Percentiles rank a stretch among this genome's conserved stretches.
Conservation (phyloP, 2,113 vertebrate species). For the Parotia lawesii region DNA sequence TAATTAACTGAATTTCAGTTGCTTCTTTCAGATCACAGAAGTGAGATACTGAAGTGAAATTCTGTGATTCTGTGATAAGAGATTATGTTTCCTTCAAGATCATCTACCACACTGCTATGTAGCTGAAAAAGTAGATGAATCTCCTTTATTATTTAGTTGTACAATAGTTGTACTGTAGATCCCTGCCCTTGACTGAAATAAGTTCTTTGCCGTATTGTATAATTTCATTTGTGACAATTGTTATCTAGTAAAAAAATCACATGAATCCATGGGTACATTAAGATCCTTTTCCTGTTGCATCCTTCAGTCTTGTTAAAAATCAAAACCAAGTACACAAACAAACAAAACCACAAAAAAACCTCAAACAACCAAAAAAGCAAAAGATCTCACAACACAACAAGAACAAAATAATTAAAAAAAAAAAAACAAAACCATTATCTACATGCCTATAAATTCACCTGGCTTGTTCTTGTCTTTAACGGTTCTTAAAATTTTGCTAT, state of each 20-base stretch:
- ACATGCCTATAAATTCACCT: not conserved
- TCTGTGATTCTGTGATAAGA: not conserved
- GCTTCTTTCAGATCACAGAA: not conserved
- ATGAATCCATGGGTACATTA: not conserved
- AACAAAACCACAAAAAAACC: rapidly evolving
- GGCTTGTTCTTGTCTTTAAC: not conserved
- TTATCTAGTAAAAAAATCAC: not conserved
- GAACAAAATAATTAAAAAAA: not conserved
- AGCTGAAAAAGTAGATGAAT: not conserved
- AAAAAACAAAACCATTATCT: not conserved
- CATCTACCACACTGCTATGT: not conserved
- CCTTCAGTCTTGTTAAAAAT: not conserved
- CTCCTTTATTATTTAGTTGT: not conserved
- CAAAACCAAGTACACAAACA: not conserved
- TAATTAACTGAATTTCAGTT: not conserved
- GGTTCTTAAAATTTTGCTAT: not conserved
- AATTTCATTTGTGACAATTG: not conserved
- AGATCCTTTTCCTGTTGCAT: not conserved
- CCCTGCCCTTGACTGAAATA: not conserved
- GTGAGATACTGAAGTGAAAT: not conserved
- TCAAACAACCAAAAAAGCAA: not conserved
- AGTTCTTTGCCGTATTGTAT: not conserved
- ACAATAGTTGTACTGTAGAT: not conserved
- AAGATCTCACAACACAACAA: not conserved
- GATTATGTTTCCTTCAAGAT: not conserved